phyloP scores from a whole-genome alignment of 2,113 vertebrate genomes.

The Catagonus wagneri region DNA sequence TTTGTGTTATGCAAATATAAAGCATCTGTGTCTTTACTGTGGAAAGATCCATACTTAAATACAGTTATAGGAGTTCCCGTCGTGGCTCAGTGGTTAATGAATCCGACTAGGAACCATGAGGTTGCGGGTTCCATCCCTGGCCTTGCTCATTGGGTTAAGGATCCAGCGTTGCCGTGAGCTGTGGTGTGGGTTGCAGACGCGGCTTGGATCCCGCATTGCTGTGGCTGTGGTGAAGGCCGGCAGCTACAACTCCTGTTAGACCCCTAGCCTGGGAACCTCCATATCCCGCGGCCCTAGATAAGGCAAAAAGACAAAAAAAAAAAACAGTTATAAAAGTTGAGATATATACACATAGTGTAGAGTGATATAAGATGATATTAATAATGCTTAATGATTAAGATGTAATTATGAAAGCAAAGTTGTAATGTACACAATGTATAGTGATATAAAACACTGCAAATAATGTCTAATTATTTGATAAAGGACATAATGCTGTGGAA shows the following conservation, averaged over 20 bases:
- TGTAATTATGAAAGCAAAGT: background rate
- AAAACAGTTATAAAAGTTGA: background rate
- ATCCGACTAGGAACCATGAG: too few relatives aligned
- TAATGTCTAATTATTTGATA: background rate
- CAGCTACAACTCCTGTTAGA: too few relatives aligned
- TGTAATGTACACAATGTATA: background rate
- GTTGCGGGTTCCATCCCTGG: too few relatives aligned
- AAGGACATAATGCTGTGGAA: background rate
- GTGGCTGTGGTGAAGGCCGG: too few relatives aligned
- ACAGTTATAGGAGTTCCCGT: background rate
- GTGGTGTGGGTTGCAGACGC: too few relatives aligned
- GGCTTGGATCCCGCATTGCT: too few relatives aligned
- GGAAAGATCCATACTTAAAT: background rate
- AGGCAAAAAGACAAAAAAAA: too few relatives aligned
- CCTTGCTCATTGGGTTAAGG: too few relatives aligned
- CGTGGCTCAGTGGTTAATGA: too few relatives aligned
- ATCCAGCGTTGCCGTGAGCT: too few relatives aligned
- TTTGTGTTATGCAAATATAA: background rate
- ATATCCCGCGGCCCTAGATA: too few relatives aligned
- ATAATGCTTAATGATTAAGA: background rate
- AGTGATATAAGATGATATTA: background rate
- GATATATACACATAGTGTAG: background rate
- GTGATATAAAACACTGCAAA: background rate
- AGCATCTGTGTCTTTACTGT: background rate
- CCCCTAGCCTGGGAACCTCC: too few relatives aligned